phyloP scores from a whole-genome alignment of 2,888 invertebrate species.

The Allophyes oxyacanthae region DNA sequence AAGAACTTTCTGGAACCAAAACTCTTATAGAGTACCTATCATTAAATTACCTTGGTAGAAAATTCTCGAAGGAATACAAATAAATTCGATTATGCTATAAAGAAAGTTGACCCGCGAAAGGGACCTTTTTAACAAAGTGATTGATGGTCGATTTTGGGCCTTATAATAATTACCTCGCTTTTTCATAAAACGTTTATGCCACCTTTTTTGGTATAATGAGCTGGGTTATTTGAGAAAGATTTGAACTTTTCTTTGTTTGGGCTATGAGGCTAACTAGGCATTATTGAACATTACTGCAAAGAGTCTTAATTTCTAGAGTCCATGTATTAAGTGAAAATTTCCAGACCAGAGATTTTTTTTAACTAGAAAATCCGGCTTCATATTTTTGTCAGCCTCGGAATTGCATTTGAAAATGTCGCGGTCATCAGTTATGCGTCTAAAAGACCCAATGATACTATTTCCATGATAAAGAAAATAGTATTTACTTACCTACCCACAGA shows the following conservation, averaged over 20 bases:
- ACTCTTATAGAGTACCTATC: slow-evolving; percentile 2
- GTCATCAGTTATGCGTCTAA: too few relatives aligned
- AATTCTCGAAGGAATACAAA: slow-evolving; percentile 28
- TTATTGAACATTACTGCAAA: too few relatives aligned
- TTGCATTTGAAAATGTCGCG: too few relatives aligned
- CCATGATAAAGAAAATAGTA: too few relatives aligned
- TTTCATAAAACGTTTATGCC: slow-evolving; percentile 18
- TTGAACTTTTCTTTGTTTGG: background rate
- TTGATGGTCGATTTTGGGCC: slow-evolving; percentile 52
- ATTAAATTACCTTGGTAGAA: slow-evolving; percentile 22
- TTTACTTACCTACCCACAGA: too few relatives aligned
- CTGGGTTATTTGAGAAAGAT: slow-evolving; percentile 7
- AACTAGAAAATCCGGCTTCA: too few relatives aligned
- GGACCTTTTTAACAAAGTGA: slow-evolving; percentile 51
- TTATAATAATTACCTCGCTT: slow-evolving; percentile 42
- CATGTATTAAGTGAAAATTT: too few relatives aligned
- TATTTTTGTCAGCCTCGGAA: too few relatives aligned
- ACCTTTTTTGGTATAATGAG: slow-evolving; percentile 1
- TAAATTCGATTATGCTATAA: slow-evolving; percentile 52
- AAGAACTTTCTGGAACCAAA: slow-evolving; percentile 17
- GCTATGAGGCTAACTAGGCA: background rate
- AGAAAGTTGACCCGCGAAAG: slow-evolving; percentile 18
- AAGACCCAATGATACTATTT: too few relatives aligned
- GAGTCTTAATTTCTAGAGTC: too few relatives aligned
- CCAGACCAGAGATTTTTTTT: too few relatives aligned